Percentiles rank a stretch among this genome's conserved stretches.
phyloP scores from a whole-genome alignment of 2,113 vertebrate species.

The Corythornis cristatus region DNA sequence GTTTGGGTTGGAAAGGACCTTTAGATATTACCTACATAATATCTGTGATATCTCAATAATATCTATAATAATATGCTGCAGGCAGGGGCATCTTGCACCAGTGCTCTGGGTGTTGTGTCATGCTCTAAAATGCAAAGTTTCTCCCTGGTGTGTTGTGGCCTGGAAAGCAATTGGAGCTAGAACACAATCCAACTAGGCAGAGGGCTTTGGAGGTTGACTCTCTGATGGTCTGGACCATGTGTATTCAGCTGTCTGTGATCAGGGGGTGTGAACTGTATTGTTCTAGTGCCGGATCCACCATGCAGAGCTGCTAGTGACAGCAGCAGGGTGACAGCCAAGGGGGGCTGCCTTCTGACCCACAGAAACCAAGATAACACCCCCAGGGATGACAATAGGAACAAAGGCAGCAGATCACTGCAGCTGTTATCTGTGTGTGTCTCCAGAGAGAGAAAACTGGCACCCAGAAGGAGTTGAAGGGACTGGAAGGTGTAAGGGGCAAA shows the following conservation, averaged over 20 bases:
- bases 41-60: too few relatives aligned
- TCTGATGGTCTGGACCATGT: background rate
- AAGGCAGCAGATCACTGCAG: background rate
- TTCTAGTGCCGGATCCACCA: background rate
- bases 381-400: background rate
- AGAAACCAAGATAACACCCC: constrained; percentile 18
- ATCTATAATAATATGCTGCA: background rate
- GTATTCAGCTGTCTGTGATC: constrained; percentile 46
- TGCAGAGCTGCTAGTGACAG: background rate
- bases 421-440: background rate
- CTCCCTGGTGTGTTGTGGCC: background rate
- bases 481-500: background rate
- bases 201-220: background rate
- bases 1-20: background rate
- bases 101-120: background rate
- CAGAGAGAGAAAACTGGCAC: background rate
- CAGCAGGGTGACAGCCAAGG: background rate
- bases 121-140: background rate
- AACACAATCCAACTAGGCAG: constrained; percentile 12
- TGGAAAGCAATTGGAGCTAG: background rate
- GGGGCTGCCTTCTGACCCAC: constrained; percentile 2
- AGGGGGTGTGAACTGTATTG: constrained; percentile 17
- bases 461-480: background rate
- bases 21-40: background rate
- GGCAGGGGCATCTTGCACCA: background rate